Evolutionary conservation across 2,113 vertebrate species (phyloP).

Genomic region (Misgurnus mizolepis): DNA sequence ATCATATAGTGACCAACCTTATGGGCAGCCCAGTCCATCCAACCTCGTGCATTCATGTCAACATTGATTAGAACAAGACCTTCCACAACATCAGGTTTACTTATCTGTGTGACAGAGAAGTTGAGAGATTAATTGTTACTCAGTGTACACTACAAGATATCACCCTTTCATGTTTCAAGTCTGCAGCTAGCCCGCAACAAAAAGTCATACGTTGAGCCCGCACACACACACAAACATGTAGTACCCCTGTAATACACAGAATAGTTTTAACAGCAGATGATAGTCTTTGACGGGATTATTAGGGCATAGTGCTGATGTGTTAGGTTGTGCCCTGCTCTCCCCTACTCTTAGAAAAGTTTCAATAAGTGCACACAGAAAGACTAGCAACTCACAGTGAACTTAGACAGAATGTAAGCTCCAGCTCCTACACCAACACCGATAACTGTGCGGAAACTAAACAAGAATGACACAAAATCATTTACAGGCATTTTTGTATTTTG

Average conservation of each 20-base stretch:
- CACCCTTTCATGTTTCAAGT: too few species aligned
- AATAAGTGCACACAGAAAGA: too few species aligned
- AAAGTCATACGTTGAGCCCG: too few species aligned
- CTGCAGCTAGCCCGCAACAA: too few species aligned
- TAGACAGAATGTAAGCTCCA: conserved; percentile 83
- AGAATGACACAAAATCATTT: not conserved
- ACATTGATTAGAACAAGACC: conserved; percentile 91
- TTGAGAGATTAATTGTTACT: not conserved
- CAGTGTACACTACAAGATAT: too few species aligned
- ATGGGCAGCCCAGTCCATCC: conserved; percentile 93
- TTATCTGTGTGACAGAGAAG: conserved; percentile 68
- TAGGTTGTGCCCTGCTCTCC: too few species aligned
- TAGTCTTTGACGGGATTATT: too few species aligned
- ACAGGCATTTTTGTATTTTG: not conserved
- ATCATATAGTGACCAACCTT: conserved; percentile 72
- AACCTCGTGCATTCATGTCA: conserved; percentile 85
- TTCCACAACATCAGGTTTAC: conserved; percentile 83
- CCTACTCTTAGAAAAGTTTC: too few species aligned
- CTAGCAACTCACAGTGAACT: conserved; percentile 79
- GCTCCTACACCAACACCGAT: conserved; percentile 91
- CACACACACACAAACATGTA: not conserved
- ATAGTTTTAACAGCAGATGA: too few species aligned
- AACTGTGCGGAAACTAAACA: conserved; percentile 78
- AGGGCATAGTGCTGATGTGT: too few species aligned
- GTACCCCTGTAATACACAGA: too few species aligned